A percentile compares a stretch with the other conserved stretches of the same genome.
Conservation (phyloP, 2,888 invertebrate genomes). For the Papilio elwesi region DNA sequence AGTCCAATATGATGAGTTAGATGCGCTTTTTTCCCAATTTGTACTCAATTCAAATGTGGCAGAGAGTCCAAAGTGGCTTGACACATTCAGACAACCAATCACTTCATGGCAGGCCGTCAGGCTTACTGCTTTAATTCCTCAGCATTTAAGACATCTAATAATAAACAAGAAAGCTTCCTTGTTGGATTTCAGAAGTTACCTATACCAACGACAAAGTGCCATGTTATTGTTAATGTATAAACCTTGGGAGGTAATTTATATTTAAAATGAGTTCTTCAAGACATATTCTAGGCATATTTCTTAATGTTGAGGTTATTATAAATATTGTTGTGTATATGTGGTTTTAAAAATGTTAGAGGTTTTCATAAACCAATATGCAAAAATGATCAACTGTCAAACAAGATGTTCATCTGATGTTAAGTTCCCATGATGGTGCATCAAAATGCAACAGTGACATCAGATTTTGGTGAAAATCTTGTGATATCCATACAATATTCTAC, state of each 20-base stretch:
- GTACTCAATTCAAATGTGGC: conserved; percentile 96
- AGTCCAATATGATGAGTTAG: conserved; percentile 98
- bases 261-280: conserved; percentile 27
- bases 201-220: conserved; percentile 96
- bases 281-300: too few species aligned
- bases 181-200: conserved; percentile 95
- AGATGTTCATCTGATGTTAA: too few species aligned
- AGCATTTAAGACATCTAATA: conserved; percentile 78
- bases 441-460: too few species aligned
- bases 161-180: conserved; percentile 86
- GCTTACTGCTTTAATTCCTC: conserved; percentile 85
- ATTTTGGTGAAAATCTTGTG: too few species aligned
- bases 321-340: too few species aligned
- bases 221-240: conserved; percentile 89
- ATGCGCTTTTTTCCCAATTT: conserved; percentile 98
- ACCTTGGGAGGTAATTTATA: conserved; percentile 90
- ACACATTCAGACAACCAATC: conserved; percentile 90
- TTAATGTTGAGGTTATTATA: too few species aligned
- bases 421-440: too few species aligned
- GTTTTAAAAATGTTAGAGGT: too few species aligned
- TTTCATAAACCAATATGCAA: too few species aligned
- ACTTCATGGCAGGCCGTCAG: conserved; percentile 93
- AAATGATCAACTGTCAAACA: too few species aligned
- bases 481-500: too few species aligned
- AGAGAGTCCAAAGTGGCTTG: conserved; percentile 94